Evolutionary conservation across 2,888 invertebrate genomes (phyloP).

Genomic region (Corbicula japonica): DNA sequence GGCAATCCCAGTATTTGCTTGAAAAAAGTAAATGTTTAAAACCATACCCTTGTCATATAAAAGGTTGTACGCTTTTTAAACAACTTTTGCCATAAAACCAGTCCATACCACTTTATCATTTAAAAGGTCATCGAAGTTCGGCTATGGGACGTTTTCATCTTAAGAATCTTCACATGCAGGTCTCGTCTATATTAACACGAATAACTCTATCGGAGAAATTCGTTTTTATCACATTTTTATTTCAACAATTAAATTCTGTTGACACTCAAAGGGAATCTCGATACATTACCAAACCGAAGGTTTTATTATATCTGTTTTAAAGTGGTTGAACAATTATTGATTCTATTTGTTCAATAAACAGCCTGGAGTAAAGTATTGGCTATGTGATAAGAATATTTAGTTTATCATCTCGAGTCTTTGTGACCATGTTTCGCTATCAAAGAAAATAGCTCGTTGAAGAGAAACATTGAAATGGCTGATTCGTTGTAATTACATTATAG

Average conservation of each 20-base stretch:
- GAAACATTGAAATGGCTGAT: conserved; percentile 33
- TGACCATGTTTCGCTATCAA: conserved; percentile 30
- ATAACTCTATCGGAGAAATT: too few species aligned
- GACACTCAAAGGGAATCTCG: conserved; percentile 2
- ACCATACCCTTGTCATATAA: too few species aligned
- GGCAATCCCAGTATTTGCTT: too few species aligned
- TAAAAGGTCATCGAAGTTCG: too few species aligned
- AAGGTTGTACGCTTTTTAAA: too few species aligned
- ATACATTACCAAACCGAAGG: conserved; percentile 10
- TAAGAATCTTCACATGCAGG: neutral
- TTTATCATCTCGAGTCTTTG: conserved; percentile 25
- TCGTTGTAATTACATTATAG: conserved; percentile 28
- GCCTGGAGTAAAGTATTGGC: neutral
- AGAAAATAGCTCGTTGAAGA: conserved; percentile 20
- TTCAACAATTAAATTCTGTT: conserved; percentile 19
- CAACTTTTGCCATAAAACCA: too few species aligned
- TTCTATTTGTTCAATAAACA: conserved; percentile 46
- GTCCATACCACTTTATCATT: too few species aligned
- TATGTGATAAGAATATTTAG: conserved; percentile 11
- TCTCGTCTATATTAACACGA: conserved; percentile 14
- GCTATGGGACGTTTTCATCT: too few species aligned
- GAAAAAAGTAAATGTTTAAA: too few species aligned
- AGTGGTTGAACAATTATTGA: conserved; percentile 36
- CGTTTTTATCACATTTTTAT: conserved; percentile 16
- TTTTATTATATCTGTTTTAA: conserved; percentile 35